Percentiles rank a stretch among this genome's conserved stretches.
Evolutionary conservation across 2,113 vertebrate genomes (phyloP).

Genomic region (Hydrolagus affinis): DNA sequence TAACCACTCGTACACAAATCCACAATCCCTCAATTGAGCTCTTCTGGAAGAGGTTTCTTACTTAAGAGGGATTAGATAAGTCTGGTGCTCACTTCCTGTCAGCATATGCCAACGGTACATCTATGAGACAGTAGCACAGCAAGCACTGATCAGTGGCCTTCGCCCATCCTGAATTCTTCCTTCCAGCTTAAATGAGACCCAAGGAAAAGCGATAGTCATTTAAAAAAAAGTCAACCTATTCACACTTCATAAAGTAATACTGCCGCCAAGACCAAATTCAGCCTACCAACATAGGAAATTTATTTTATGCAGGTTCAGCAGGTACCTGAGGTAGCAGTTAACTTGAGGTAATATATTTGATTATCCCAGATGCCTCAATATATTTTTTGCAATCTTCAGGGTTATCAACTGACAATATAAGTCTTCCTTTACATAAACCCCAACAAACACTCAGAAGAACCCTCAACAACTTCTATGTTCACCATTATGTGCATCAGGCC

Average conservation of each 20-base stretch:
- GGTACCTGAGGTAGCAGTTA: conserved; percentile 29
- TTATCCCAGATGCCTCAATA: conserved; percentile 30
- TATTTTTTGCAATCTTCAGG: conserved; percentile 22
- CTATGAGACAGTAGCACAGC: not conserved
- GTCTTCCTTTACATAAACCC: conserved; percentile 4
- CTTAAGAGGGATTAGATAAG: not conserved
- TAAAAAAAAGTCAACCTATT: not conserved
- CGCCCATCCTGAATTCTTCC: not conserved
- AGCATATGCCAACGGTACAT: not conserved
- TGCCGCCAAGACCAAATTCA: conserved; percentile 24
- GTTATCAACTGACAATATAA: conserved; percentile 18
- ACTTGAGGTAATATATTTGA: conserved; percentile 24
- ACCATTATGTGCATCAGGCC: conserved; percentile 31
- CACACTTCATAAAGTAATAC: conserved; percentile 28
- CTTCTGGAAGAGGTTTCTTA: too few relatives aligned
- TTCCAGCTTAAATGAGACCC: not conserved
- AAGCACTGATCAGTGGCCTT: conserved; percentile 9
- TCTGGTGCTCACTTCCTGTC: not conserved
- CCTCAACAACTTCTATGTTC: conserved; percentile 29
- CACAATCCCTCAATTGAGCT: too few relatives aligned
- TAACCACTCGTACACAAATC: too few relatives aligned
- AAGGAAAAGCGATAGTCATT: not conserved
- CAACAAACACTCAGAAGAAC: conserved; percentile 27
- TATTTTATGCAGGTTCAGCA: conserved; percentile 13
- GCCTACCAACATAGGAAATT: conserved; percentile 24